These are phyloP conservation scores for Ennomos erosarius DNA, from an alignment of 2,888 invertebrate species.

Conservation along the genomic window DNA sequence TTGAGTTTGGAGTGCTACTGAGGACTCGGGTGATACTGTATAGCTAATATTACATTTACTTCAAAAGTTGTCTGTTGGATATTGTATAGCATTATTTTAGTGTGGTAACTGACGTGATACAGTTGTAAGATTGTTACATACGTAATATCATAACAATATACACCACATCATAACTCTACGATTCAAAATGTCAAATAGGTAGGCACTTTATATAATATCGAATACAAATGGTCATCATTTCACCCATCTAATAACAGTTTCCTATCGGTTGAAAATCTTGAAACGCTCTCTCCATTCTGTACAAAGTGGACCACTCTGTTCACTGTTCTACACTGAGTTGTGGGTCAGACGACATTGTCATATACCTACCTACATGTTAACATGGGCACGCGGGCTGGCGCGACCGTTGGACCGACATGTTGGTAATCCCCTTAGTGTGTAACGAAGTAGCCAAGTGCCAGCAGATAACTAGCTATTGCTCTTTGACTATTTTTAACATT, in stretches of 20 bases:
- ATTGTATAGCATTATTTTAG: too few relatives aligned
- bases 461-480: constrained; percentile 66
- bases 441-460: constrained; percentile 68
- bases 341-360: constrained; percentile 23
- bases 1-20: constrained; percentile 28
- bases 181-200: too few relatives aligned
- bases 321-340: too few relatives aligned
- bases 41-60: too few relatives aligned
- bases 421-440: constrained; percentile 73
- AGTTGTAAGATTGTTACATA: too few relatives aligned
- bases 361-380: constrained; percentile 46
- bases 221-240: constrained; percentile 23
- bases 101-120: too few relatives aligned
- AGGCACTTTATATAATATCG: constrained; percentile 1
- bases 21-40: constrained; percentile 8
- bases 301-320: constrained; percentile 23
- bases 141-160: too few relatives aligned
- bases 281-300: constrained; percentile 23
- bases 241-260: constrained; percentile 23
- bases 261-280: constrained; percentile 27
- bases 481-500: constrained; percentile 51
- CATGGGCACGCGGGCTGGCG: constrained; percentile 43
- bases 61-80: too few relatives aligned
- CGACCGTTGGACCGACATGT: constrained; percentile 41
- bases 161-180: too few relatives aligned